Evolutionary conservation across 2,797 vertebrate genomes (phyloP), one percentile per base, ranked within the genome.

Genomic region (Phoeniculus purpureus): DNA sequence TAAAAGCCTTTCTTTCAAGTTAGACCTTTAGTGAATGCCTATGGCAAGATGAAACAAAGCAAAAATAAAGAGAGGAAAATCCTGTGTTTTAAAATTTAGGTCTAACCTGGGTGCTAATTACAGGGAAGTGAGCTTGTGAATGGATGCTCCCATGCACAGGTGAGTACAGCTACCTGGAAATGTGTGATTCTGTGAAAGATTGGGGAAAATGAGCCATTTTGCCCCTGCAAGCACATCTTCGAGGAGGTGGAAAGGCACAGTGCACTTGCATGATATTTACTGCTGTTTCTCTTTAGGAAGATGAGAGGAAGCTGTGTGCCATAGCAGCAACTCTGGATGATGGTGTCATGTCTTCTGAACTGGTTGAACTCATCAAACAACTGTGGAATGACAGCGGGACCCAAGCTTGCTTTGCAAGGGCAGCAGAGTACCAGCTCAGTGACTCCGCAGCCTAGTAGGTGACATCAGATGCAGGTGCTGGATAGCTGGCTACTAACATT

Each of bases 381-480:
- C 84, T 98, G 21, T 98, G 98, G 97, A 21, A 27, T 0, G 97
- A 98, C 1, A 26, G 94, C 0, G 97, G 98, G 40, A 92, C 90
- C 23, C 97, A 96, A 79, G 92, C 95, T n/a, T 97, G 97, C 82
- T 97, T 97, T 10, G 78, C 96, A 31, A 96, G 97, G 60, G 97
- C 97, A 3, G 95, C 97, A 0, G 96, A 97, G 25, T 97, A 97
- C 52, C 96, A 98, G 79, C 97, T 98, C 81, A 96, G 71, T 0
- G 97, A 98, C 85, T 98, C 97, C 0, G 97, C 97, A 4, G 95
- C 96, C 16, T 98, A 98, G 98, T 97, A 97, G 97, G 97, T 97
- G 77, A 67, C 29, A 51, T 12, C 22, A 65, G 76, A 58, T 65
- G 12, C 25, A 51, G 58, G 5, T 29, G 48, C 71, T 22, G 25